Conservation (phyloP, 2,113 vertebrate species). For the Anoplopoma fimbria region DNA sequence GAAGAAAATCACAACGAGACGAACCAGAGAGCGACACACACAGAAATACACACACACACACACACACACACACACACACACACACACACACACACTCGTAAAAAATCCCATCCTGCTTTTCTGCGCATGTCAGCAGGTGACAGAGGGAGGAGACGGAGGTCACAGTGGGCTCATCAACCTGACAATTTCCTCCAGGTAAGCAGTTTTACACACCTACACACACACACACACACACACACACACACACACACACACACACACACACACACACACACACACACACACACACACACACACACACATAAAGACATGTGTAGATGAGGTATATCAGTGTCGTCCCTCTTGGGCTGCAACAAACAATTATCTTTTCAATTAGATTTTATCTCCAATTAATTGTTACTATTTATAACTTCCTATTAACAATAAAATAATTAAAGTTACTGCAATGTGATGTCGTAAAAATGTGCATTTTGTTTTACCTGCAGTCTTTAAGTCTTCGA, state of each 20-base stretch:
- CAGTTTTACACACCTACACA: constrained; percentile 39
- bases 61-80: constrained; percentile 15
- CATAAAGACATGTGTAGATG: no score
- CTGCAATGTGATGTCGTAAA: no score
- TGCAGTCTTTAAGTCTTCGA: no score
- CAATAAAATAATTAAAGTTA: neutral
- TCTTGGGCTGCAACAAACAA: neutral
- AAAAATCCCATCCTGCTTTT: constrained; percentile 18
- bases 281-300: neutral
- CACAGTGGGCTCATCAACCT: constrained; percentile 60
- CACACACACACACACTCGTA: constrained; percentile 5
- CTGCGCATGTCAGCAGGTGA: constrained; percentile 67
- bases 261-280: constrained; percentile 3
- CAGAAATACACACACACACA: constrained; percentile 17
- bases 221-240: neutral
- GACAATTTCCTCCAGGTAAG: constrained; percentile 43
- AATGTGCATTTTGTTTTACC: no score
- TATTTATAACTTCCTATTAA: neutral
- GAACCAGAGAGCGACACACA: neutral
- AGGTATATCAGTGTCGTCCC: neutral
- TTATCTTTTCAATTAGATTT: no score
- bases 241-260: constrained; percentile 23
- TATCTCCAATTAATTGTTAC: neutral
- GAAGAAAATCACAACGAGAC: constrained; percentile 62
- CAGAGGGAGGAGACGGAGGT: constrained; percentile 44